phyloP scores from a whole-genome alignment of 2,888 invertebrate species.

The Aplocera efformata region DNA sequence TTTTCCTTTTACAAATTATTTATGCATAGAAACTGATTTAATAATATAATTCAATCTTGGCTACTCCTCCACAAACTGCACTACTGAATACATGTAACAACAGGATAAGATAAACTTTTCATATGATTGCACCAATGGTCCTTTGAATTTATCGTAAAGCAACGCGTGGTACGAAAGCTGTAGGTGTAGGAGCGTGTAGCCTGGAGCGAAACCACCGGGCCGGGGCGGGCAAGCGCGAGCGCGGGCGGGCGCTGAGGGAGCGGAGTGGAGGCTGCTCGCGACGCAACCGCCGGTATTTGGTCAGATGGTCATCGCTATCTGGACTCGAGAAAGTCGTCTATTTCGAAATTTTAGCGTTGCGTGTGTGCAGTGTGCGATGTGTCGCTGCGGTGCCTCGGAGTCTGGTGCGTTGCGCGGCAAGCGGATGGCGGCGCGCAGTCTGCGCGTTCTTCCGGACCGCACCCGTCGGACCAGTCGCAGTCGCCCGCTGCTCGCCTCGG shows the following conservation, averaged over 20 bases:
- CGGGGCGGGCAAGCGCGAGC: too few relatives aligned
- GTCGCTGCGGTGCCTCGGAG: slow-evolving; percentile 74
- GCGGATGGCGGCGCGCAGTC: slow-evolving; percentile 77
- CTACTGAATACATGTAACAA: too few relatives aligned
- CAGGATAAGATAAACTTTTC: too few relatives aligned
- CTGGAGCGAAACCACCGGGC: too few relatives aligned
- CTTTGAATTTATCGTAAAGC: too few relatives aligned
- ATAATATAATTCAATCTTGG: too few relatives aligned
- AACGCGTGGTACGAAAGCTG: too few relatives aligned
- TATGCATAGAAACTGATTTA: neutral
- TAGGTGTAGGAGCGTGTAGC: too few relatives aligned
- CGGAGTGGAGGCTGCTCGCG: slow-evolving; percentile 43
- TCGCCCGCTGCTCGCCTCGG: slow-evolving; percentile 74
- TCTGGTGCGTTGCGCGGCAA: slow-evolving; percentile 66
- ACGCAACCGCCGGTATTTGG: slow-evolving; percentile 48
- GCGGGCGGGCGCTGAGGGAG: slow-evolving; percentile 22
- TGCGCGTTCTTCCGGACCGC: slow-evolving; percentile 73
- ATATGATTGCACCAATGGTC: too few relatives aligned
- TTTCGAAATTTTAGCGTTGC: slow-evolving; percentile 75
- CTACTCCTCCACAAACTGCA: too few relatives aligned
- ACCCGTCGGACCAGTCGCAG: slow-evolving; percentile 78
- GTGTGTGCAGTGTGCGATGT: slow-evolving; percentile 64
- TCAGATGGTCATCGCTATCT: slow-evolving; percentile 61
- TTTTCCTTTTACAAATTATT: too few relatives aligned
- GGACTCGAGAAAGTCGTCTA: slow-evolving; percentile 72